A percentile compares a stretch with the other conserved stretches of the same genome.
phyloP scores from a whole-genome alignment of 2,797 vertebrate species.

The Myotis myotis region DNA sequence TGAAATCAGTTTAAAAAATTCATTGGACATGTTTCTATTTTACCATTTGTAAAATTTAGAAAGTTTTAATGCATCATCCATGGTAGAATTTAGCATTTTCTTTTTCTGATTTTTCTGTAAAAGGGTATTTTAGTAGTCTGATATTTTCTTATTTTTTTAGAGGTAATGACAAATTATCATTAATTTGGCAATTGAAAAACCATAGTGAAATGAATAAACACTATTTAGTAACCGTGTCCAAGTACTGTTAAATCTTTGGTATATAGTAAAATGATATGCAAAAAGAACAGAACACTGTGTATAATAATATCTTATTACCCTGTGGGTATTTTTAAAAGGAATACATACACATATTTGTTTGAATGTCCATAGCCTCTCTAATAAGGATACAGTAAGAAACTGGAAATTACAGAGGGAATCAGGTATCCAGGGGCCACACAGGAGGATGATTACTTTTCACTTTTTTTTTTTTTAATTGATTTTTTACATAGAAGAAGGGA shows the following conservation, averaged over 20 bases:
- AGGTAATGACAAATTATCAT: background rate
- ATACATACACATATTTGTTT: background rate
- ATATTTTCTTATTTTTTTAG: conserved; percentile 56
- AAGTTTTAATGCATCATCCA: background rate
- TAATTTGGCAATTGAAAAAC: conserved; percentile 55
- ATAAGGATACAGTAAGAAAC: background rate
- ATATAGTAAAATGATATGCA: background rate
- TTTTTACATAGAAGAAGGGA: no score
- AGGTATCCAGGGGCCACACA: background rate
- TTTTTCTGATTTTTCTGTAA: conserved; percentile 11
- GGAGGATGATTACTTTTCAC: background rate
- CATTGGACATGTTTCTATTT: background rate
- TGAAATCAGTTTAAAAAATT: conserved; percentile 33
- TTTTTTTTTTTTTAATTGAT: no score
- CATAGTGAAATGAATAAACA: conserved; percentile 23
- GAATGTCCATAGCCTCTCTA: background rate
- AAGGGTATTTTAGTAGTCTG: conserved; percentile 1
- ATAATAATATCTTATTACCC: background rate
- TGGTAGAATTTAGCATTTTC: background rate
- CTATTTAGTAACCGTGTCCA: conserved; percentile 42
- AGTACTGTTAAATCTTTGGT: conserved; percentile 33
- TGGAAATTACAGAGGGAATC: background rate
- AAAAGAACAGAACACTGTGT: background rate
- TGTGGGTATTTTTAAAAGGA: background rate
- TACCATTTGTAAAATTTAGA: conserved; percentile 26